A percentile compares a stretch with the other conserved stretches of the same genome.
phyloP scores from a whole-genome alignment of 2,113 vertebrate genomes.

The Puffinus mauretanicus region DNA sequence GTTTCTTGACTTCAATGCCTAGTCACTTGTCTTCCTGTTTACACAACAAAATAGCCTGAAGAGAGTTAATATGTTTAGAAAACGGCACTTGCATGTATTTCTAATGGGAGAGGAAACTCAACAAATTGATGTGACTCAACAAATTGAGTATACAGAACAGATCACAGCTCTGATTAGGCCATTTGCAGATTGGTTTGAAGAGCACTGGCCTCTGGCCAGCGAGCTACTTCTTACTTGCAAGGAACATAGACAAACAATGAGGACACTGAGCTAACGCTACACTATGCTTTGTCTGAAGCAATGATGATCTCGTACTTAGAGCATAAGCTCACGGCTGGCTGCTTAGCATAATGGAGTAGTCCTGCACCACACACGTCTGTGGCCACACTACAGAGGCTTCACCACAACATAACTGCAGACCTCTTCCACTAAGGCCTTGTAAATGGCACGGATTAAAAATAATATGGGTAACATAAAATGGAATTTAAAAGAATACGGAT shows the following conservation, averaged over 20 bases:
- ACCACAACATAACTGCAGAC: neutral
- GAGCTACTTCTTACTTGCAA: neutral
- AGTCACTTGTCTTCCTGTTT: slow-evolving; percentile 32
- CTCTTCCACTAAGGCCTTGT: neutral
- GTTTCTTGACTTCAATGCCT: neutral
- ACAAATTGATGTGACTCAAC: slow-evolving; percentile 61
- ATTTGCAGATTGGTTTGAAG: slow-evolving; percentile 27
- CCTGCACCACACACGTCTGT: neutral
- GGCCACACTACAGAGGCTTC: neutral
- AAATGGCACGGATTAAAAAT: neutral
- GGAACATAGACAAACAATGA: neutral
- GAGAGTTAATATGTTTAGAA: slow-evolving; percentile 29
- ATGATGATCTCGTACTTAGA: neutral
- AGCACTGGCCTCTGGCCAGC: slow-evolving; percentile 33
- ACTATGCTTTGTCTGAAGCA: neutral
- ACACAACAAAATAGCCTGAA: slow-evolving; percentile 28
- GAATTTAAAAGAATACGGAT: neutral
- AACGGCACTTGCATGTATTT: neutral
- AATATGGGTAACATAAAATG: neutral
- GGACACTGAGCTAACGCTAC: neutral
- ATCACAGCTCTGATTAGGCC: slow-evolving; percentile 27
- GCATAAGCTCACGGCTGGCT: neutral
- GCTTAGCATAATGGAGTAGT: neutral
- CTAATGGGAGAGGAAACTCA: slow-evolving; percentile 45
- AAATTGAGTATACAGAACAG: slow-evolving; percentile 38